Percentiles rank a stretch among this genome's conserved stretches.
Evolutionary conservation across 1,140 invertebrate genomes (phyloP).

Genomic region (Eriosoma lanigerum): DNA sequence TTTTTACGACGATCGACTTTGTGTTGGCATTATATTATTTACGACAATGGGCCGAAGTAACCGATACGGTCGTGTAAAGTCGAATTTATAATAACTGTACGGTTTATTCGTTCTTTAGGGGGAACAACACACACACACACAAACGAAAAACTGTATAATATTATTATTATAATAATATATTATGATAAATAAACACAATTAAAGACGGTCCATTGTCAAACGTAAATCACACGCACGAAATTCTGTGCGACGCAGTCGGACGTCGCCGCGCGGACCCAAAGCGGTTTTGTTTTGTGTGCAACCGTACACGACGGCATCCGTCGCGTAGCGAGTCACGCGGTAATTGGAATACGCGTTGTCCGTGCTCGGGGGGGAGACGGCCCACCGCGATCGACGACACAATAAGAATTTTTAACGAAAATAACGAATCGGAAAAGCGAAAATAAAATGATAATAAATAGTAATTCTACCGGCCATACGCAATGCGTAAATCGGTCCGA

Average conservation of each 20-base stretch:
- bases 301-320: not conserved
- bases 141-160: too few species aligned
- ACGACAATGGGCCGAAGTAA: constrained; percentile 2
- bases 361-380: too few species aligned
- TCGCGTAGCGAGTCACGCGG: constrained; percentile 16
- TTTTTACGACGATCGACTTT: constrained; percentile 9
- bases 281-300: not conserved
- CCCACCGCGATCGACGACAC: not conserved
- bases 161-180: not conserved
- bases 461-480: too few species aligned
- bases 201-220: constrained; percentile 20
- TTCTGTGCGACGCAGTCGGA: not conserved
- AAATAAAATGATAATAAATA: too few species aligned
- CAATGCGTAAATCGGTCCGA: too few species aligned
- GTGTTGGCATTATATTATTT: too few species aligned
- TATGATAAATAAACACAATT: constrained; percentile 29
- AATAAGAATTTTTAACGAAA: not conserved
- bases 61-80: constrained; percentile 24
- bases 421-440: not conserved
- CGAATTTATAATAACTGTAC: too few species aligned
- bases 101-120: too few species aligned
- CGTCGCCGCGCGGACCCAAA: not conserved
- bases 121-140: too few species aligned
- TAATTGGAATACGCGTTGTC: not conserved
- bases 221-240: constrained; percentile 17